Evolutionary conservation across 2,888 invertebrate species (phyloP), one percentile per base, ranked within the genome.

Genomic region (Pecten maximus): DNA sequence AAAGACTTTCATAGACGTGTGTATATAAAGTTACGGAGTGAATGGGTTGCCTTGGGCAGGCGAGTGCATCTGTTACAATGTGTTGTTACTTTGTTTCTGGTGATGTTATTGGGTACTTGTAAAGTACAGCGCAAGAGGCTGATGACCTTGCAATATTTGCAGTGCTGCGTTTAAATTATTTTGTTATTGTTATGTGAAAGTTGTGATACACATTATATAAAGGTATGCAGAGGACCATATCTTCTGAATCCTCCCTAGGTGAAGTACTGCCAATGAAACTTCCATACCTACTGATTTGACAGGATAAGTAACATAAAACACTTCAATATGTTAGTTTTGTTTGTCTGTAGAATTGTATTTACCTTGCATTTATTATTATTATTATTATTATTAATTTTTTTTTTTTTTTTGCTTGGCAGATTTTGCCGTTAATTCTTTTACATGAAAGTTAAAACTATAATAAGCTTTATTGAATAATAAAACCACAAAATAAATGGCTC

Each of bases 161-260:
- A 74, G 74, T 74, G 74, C 74, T 74, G 74, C 74, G 74, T 74
- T 74, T 74, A 74, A 74, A 74, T 74, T 74, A 74, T 74, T 74
- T 74, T 74, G 74, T 74, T 74, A 74, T 74, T 74, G 74, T 74
- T 74, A 74, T 74, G 74, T 74, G 74, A 74, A 74, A 74, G 74
- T 74, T 74, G 74, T 74, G 74, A 74, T 74, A 74, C 74, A 74
- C 74, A 74, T 74, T 74, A 74, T 74, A 35, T 74, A 44, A 10
- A 74, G 74, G 74, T 74, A 74, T 74, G 74, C 74, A 74, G 74
- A 74, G 74, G 74, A 74, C 74, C 74, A 74, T 74, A 74, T 74
- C 74, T 74, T 35, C 54, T 54, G 35, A 35, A 28, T 74, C 74
- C 74, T 74, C 74, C 10, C 74, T 28, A 35, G 74, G 60, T n/a